Percentiles rank a stretch among this genome's conserved stretches.
Conservation (phyloP, 2,888 invertebrate species). For the Nemotelus nigrinus region DNA sequence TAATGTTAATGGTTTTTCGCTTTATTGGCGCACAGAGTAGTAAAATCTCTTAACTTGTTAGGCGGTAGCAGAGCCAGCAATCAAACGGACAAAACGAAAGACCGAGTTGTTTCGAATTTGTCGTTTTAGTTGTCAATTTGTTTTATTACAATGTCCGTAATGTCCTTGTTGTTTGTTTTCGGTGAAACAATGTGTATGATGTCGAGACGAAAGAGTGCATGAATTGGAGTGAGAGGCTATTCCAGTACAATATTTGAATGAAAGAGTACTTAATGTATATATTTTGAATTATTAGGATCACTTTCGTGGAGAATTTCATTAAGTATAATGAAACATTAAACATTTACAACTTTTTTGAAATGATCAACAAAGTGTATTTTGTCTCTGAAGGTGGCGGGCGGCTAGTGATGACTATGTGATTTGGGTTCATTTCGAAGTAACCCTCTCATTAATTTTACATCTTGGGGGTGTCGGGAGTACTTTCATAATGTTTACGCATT, state of each 20-base stretch:
- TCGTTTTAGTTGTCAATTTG: conserved; percentile 39
- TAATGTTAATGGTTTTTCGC: conserved; percentile 29
- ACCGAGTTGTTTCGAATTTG: conserved; percentile 12
- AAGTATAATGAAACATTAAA: conserved; percentile 20
- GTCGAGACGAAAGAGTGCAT: background rate
- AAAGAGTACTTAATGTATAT: background rate
- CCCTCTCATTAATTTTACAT: conserved; percentile 13
- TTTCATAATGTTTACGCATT: background rate
- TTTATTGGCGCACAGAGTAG: conserved; percentile 31
- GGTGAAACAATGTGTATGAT: background rate
- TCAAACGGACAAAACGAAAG: background rate
- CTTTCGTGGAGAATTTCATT: conserved; percentile 9
- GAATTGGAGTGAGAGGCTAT: background rate
- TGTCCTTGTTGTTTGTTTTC: conserved; percentile 27
- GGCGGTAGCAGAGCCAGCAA: conserved; percentile 6
- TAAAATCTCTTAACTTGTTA: conserved; percentile 29
- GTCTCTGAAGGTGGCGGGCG: background rate
- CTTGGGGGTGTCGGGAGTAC: background rate
- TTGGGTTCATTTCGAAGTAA: background rate
- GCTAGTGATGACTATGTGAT: background rate
- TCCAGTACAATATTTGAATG: conserved; percentile 19
- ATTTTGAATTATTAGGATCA: background rate
- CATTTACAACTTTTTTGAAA: conserved; percentile 23
- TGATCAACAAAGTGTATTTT: background rate
- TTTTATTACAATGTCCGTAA: conserved; percentile 33